Evolutionary conservation across 2,797 vertebrate species (phyloP).

Genomic region (Tachyglossus aculeatus): DNA sequence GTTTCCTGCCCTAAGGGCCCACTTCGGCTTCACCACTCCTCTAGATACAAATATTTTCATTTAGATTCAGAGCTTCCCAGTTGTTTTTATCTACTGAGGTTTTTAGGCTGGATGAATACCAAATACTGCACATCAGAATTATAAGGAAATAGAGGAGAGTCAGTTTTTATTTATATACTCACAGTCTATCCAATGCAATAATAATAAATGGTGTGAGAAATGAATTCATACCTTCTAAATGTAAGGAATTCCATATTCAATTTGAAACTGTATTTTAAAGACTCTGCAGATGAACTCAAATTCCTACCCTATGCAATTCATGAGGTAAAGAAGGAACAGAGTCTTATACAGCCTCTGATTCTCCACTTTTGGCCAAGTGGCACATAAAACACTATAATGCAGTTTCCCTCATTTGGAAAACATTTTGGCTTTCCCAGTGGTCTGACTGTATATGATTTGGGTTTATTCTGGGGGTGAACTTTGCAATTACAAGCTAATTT

Average conservation of each 20-base stretch:
- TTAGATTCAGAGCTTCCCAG: neutral
- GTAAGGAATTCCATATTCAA: neutral
- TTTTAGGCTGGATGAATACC: neutral
- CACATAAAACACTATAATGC: constrained; percentile 21
- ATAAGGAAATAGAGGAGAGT: neutral
- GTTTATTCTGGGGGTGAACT: neutral
- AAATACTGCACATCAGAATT: neutral
- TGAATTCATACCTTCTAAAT: neutral
- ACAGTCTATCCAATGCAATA: neutral
- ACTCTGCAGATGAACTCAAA: constrained; percentile 1
- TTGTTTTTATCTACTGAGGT: neutral
- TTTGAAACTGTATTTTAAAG: constrained; percentile 26
- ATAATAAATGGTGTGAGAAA: constrained; percentile 9
- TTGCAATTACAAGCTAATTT: constrained; percentile 23
- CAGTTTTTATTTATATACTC: neutral
- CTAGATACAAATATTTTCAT: neutral
- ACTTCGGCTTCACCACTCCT: neutral
- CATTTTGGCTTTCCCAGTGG: constrained; percentile 10
- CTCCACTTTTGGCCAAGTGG: neutral
- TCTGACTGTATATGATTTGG: neutral
- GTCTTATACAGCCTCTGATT: constrained; percentile 13
- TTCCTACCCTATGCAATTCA: constrained; percentile 6
- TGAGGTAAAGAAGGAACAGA: constrained; percentile 13
- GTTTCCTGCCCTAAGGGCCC: neutral
- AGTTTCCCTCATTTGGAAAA: constrained; percentile 32